Evolutionary conservation across 2,888 invertebrate species (phyloP), one percentile per base, ranked within the genome.

Genomic region (Troilus luridus): DNA sequence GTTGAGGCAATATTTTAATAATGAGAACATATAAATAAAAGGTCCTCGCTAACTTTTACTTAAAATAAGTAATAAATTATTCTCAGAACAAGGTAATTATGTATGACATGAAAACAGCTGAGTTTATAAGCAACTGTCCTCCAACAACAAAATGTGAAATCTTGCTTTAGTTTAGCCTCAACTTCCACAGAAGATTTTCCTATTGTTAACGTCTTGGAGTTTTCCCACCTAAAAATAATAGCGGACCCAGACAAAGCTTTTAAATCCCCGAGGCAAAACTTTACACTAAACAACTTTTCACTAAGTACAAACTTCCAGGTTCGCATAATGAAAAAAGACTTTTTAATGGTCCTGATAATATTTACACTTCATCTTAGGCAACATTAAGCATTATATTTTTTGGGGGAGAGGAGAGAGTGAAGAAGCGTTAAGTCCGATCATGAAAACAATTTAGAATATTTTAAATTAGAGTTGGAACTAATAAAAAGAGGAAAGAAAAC

Each of bases 291-390:
- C 56, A 85, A 85, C 85, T 58, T 85, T 85, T 85, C n/a, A 58
- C 56, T 54, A 54, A 58, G 85, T 85, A n/a, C 56, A 56, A 85
- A 85, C 85, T 85, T 85, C n/a, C 56, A 54, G 56, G 85, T 85
- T 54, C 56, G 85, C 56, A 11, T 85, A 85, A 85, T 85, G 85
- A 56, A 85, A 85, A 85, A 85, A 85, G 85, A 85, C 85, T 56
- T 85, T 58, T 85, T 85, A 85, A 85, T 85, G 56, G 85, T 12
- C n/a, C 21, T 56, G 56, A 56, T 77, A 85, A 85, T 85, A 85
- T 85, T 85, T 85, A 85, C 56, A 85, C 56, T n/a, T 85, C 85
- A n/a, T 58, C 85, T 85, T n/a, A 58, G 41, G 41, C 72, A 77
- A 77, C 27, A 77, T 41, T 72, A 27, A 41, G 27, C 7, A 41